Conservation (phyloP, 2,888 invertebrate species). For the Volucella zonaria region DNA sequence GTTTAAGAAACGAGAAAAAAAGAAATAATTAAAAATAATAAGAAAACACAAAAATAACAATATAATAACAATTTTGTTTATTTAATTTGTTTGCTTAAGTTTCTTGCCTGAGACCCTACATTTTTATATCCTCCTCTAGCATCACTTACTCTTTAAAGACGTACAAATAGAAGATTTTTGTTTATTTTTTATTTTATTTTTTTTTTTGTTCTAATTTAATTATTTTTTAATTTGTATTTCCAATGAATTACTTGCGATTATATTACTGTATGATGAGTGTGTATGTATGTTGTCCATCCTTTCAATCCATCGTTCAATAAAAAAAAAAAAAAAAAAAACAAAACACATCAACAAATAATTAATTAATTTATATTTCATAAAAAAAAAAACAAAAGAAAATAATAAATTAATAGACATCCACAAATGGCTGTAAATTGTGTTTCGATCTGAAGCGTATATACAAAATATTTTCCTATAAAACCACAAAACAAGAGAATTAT, state of each 20-base stretch:
- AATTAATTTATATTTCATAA: slow-evolving; percentile 64
- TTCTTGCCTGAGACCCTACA: slow-evolving; percentile 51
- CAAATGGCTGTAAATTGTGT: slow-evolving; percentile 69
- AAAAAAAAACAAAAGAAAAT: slow-evolving; percentile 1
- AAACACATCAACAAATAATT: slow-evolving; percentile 53
- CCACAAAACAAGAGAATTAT: slow-evolving; percentile 1
- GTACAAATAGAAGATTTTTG: slow-evolving; percentile 56
- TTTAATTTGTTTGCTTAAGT: slow-evolving; percentile 50
- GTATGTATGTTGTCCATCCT: slow-evolving; percentile 67
- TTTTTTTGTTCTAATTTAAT: not conserved
- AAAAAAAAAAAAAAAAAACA: slow-evolving; percentile 27
- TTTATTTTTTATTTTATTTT: slow-evolving; percentile 22
- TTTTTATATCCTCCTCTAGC: slow-evolving; percentile 14
- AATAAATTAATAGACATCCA: slow-evolving; percentile 66
- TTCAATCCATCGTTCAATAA: slow-evolving; percentile 61
- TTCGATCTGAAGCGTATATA: slow-evolving; percentile 62
- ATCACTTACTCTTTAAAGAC: slow-evolving; percentile 62
- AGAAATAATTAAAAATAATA: slow-evolving; percentile 4
- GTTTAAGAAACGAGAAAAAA: slow-evolving; percentile 13
- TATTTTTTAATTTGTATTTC: slow-evolving; percentile 29
- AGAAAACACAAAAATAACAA: not conserved
- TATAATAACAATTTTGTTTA: slow-evolving; percentile 13
- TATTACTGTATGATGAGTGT: slow-evolving; percentile 56
- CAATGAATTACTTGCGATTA: slow-evolving; percentile 4
- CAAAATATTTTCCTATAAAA: slow-evolving; percentile 71